These are phyloP conservation scores for Osmoderma eremita DNA, from an alignment of 2,888 invertebrate genomes.

Conservation along the genomic window DNA sequence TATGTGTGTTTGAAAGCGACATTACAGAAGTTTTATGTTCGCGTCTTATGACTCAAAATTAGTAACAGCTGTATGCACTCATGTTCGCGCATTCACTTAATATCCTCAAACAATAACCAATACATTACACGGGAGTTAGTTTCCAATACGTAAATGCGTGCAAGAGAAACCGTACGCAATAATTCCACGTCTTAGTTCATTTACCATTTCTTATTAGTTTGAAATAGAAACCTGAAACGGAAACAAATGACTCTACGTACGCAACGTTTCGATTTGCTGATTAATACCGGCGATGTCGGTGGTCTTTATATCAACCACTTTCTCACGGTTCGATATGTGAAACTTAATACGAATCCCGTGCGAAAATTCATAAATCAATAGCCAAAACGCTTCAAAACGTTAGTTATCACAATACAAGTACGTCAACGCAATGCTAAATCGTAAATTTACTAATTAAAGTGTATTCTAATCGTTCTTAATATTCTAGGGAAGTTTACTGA, in stretches of 20 bases:
- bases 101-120: constrained; percentile 27
- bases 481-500: not conserved
- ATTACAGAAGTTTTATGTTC: constrained; percentile 1
- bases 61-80: constrained; percentile 32
- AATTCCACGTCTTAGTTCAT: constrained; percentile 40
- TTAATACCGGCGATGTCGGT: constrained; percentile 20
- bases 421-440: too few relatives aligned
- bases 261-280: constrained; percentile 32
- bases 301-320: constrained; percentile 27
- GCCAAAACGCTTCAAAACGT: too few relatives aligned
- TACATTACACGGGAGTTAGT: constrained; percentile 34
- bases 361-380: too few relatives aligned
- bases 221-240: constrained; percentile 41
- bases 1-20: not conserved
- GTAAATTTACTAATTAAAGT: constrained; percentile 10
- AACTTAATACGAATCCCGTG: too few relatives aligned
- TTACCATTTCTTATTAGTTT: constrained; percentile 43
- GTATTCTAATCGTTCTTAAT: constrained; percentile 16
- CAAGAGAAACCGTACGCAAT: constrained; percentile 20
- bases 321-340: constrained; percentile 11
- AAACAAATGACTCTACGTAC: constrained; percentile 37
- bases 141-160: constrained; percentile 11
- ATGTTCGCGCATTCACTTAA: constrained; percentile 30
- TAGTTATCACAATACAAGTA: too few relatives aligned
- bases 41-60: constrained; percentile 7